Conservation (phyloP, 2,888 invertebrate species). For the Euzetes globulus region DNA sequence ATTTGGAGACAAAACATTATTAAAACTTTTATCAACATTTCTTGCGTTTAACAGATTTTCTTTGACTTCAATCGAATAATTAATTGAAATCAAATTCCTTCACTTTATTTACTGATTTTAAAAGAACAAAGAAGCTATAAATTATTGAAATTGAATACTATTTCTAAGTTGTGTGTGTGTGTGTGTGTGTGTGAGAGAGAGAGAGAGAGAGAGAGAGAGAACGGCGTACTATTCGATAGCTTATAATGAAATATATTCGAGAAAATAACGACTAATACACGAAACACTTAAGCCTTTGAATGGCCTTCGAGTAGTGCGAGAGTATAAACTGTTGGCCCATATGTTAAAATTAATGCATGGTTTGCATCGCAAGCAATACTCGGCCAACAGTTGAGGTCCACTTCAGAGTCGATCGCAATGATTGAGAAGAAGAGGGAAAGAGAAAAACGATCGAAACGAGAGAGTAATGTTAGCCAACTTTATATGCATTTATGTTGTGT, state of each 20-base stretch:
- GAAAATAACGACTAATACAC: conserved; percentile 21
- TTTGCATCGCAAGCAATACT: conserved; percentile 14
- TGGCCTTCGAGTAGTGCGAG: background rate
- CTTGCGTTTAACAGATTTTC: background rate
- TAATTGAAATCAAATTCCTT: too few relatives aligned
- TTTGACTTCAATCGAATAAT: background rate
- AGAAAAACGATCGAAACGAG: background rate
- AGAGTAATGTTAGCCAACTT: background rate
- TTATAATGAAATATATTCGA: background rate
- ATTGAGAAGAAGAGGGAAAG: conserved; percentile 27
- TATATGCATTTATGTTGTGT: background rate
- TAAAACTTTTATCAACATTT: background rate
- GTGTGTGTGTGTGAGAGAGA: too few relatives aligned
- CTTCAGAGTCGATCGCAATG: conserved; percentile 36
- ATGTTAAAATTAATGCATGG: conserved; percentile 27
- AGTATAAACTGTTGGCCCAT: conserved; percentile 20
- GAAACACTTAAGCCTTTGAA: conserved; percentile 16
- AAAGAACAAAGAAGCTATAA: too few relatives aligned
- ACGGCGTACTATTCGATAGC: conserved; percentile 6
- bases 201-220: background rate
- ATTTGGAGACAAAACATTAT: too few relatives aligned
- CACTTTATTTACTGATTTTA: too few relatives aligned
- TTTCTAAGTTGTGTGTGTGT: too few relatives aligned
- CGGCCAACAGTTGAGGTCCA: conserved; percentile 25
- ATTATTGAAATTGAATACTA: too few relatives aligned